Evolutionary conservation across 1,140 invertebrate genomes (phyloP).

Genomic region (Cecropterus lyciades): DNA sequence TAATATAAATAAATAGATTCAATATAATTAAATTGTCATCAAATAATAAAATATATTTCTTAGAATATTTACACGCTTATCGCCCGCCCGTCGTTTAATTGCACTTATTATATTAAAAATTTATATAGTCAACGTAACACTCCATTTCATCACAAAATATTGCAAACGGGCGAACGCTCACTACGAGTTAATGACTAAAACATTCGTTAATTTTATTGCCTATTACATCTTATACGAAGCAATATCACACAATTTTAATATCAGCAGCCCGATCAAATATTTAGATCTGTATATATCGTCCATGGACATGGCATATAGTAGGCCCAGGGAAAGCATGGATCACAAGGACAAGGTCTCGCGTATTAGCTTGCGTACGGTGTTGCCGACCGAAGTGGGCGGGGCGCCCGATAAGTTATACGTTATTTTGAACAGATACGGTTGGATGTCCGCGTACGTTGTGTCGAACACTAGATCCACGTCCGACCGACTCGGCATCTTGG

Average conservation of each 20-base stretch:
- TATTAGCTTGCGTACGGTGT: slow-evolving; percentile 95
- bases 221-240: slow-evolving; percentile 28
- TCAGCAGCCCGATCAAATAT: slow-evolving; percentile 36
- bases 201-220: slow-evolving; percentile 28
- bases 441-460: slow-evolving; percentile 95
- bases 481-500: slow-evolving; percentile 96
- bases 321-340: slow-evolving; percentile 57
- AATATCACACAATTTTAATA: slow-evolving; percentile 40
- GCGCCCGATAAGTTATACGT: slow-evolving; percentile 91
- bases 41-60: slow-evolving; percentile 40
- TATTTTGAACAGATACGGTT: slow-evolving; percentile 97
- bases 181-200: slow-evolving; percentile 31
- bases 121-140: slow-evolving; percentile 38
- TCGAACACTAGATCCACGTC: slow-evolving; percentile 98
- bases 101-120: slow-evolving; percentile 44
- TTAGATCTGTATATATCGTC: slow-evolving; percentile 33
- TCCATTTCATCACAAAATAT: slow-evolving; percentile 17
- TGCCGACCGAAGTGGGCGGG: slow-evolving; percentile 90
- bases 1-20: slow-evolving; percentile 39
- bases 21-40: slow-evolving; percentile 39
- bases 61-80: slow-evolving; percentile 54
- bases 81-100: slow-evolving; percentile 51
- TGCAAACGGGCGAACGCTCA: slow-evolving; percentile 15
- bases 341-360: slow-evolving; percentile 93
- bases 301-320: slow-evolving; percentile 20